Conservation (phyloP, 1,140 invertebrate genomes). For the Ceratina japonica region DNA sequence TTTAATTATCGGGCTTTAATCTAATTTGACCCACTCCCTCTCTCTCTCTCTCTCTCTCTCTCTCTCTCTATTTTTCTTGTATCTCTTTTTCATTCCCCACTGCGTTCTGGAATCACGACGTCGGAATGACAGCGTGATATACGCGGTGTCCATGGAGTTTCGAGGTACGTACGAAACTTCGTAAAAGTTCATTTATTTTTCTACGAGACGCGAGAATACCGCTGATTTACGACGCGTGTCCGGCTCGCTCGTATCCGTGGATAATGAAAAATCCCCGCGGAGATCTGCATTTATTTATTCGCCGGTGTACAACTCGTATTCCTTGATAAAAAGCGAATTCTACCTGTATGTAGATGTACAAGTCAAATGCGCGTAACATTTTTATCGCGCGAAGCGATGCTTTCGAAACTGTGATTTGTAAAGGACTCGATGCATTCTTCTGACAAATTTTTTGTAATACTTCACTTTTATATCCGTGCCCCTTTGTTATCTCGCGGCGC, state of each 20-base stretch:
- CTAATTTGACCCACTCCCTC: slow-evolving; percentile 44
- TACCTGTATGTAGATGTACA: neutral
- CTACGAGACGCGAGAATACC: neutral
- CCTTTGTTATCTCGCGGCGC: neutral
- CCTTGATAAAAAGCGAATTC: slow-evolving; percentile 18
- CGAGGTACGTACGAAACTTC: slow-evolving; percentile 32
- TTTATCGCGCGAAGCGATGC: neutral
- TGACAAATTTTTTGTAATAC: slow-evolving; percentile 1
- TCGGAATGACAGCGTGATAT: slow-evolving; percentile 42
- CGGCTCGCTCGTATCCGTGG: slow-evolving; percentile 17
- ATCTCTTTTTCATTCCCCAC: neutral
- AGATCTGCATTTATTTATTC: no score
- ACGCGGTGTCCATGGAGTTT: slow-evolving; percentile 40
- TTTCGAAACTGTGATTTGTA: slow-evolving; percentile 8
- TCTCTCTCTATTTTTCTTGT: no score
- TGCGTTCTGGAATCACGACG: slow-evolving; percentile 1
- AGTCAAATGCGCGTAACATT: slow-evolving; percentile 12
- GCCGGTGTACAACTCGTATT: slow-evolving; percentile 1
- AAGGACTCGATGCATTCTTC: neutral
- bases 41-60: neutral
- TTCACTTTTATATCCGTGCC: neutral
- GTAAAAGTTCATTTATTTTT: slow-evolving; percentile 45
- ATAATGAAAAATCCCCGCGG: slow-evolving; percentile 43
- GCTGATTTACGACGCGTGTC: slow-evolving; percentile 50
- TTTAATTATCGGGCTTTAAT: slow-evolving; percentile 57